Evolutionary conservation across 2,113 vertebrate species (phyloP), one percentile per base, ranked within the genome.

Genomic region (Leptosomus discolor): DNA sequence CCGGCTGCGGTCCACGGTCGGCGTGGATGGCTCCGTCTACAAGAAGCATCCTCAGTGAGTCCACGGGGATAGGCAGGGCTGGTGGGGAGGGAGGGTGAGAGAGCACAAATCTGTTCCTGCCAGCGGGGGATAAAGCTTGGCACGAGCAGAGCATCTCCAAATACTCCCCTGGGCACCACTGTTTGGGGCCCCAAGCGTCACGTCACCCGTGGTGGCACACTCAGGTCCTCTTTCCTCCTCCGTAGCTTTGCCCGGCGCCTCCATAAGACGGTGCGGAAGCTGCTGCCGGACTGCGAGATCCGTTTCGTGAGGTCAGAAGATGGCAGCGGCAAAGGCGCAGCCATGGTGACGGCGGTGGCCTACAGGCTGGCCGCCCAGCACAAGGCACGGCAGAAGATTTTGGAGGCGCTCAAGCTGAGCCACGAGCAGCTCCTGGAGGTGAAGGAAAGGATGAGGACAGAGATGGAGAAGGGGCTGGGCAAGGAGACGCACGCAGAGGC

Each of bases 341-440:
- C 99, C 88, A 99, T 99, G 99, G 99, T 99, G 89, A 99, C 99
- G 0, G 99, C 99, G 0, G 99, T 99, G 89, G 99, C 99, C 6
- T 98, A 99, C 92, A 98, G 99, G 6, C 97, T 99, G 79, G 99
- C 98, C 0, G 98, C 99, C 34, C 99, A 99, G 77, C 98, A 99
- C 12, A 97, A 98, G 12, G 98, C 98, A 41, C 98, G 99, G 6
- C 99, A 99, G 98, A 95, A 97, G 45, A 98, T 98, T 24, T 97
- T 99, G 23, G 98, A 99, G 74, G 85, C 98, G 0, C 96, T 99
- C 43, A 98, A 98, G 29, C 97, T 99, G 95, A 98, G 97, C 97
- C 98, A 50, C 0, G 98, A 99, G 80, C 99, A 99, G 97, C 98
- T 99, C 78, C 95, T 99, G 94, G 98, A 99, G 90, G 98, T 99